Base-by-base conservation (phyloP, 2,888 invertebrate species). In the Cephonodes hylas region DNA sequence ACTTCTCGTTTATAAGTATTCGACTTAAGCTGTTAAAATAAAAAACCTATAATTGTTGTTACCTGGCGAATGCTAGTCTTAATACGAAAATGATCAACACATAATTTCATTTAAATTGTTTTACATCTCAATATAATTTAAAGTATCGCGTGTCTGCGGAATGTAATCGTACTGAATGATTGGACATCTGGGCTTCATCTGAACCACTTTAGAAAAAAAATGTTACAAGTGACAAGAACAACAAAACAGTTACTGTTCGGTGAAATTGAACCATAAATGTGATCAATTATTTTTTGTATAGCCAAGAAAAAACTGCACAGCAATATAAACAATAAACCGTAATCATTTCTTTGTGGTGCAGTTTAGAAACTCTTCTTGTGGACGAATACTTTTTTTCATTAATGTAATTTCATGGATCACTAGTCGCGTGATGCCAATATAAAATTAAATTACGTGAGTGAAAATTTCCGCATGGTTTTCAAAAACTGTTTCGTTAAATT, bases 381-480 rank as follows among this genome's bases (percentile, higher is more conserved):
- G 59, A 63, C 27, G 48, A 48, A 48, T 67, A 59, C 63, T 3
- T 66, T 61, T 62, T 64, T 67, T 58, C 67, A 66, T 64, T 69
- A 75, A 75, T 72, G 74, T 75, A 68, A 77, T 78, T 81, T 84
- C 75, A 79, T 72, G 75, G 79, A 74, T 75, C 76, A 76, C 73
- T 76, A 71, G 72, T 67, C 70, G 70, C 69, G 70, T 71, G 75
- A 74, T 74, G 73, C 70, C 70, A 67, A 70, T 73, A 70, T 72
- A 68, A 68, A 74, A 73, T 72, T 74, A 67, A 70, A 74, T 74
- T 74, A 72, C 74, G 73, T 74, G 72, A 72, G 70, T 68, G 64
- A 74, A 70, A 66, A 62, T 58, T 53, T 62, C 27, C 20, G 42
- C 44, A 20, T 18, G 4, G 13, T 31, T 53, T 53, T 1, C 10